Base-by-base conservation (phyloP, 2,888 invertebrate species). In the Bimastos eiseni region DNA sequence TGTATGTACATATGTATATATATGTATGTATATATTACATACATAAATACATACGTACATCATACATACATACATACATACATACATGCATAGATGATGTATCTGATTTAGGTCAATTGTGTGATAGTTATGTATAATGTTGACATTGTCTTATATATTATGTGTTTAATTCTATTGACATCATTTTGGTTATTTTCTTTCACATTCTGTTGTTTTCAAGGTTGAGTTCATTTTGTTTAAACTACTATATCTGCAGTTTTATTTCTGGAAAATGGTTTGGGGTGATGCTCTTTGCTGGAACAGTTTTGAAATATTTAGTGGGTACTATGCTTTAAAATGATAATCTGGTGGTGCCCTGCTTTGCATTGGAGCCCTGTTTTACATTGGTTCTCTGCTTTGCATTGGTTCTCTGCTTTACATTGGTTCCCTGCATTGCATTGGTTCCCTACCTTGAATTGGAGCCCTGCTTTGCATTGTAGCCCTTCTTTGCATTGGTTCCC, bases 41-140 rank as follows among this genome's bases (percentile, higher is more conserved):
- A 17, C 21, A 19, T 49, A 19, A 11, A 49, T 19, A 49, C 49
- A 19, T 49, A 17, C 19, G 21, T 19, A 49, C 49, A 17, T 70
- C n/a, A n/a, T n/a, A n/a, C 70, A 70, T 70, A n/a, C 70, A n/a
- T n/a, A n/a, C 70, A 70, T 70, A n/a, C 70, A 70, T 70, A n/a
- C 70, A 70, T 70, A n/a, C 5, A n/a, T 70, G 70, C n/a, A 70
- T n/a, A n/a, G 30, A 70, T 70, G 70, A 70, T 70, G 0, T 70
- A 11, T 55, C 30, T 24, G 55, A 4, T 70, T 70, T 70, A 70
- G 70, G 70, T 70, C n/a, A 8, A n/a, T n/a, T 70, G 70, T 8
- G 11, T 8, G 21, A n/a, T n/a, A 70, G 70, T n/a, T n/a, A 13
- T n/a, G n/a, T n/a, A n/a, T n/a, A 70, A n/a, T n/a, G 70, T n/a